Evolutionary conservation across 1,140 invertebrate species (phyloP).

Genomic region (Contarinia nasturtii): DNA sequence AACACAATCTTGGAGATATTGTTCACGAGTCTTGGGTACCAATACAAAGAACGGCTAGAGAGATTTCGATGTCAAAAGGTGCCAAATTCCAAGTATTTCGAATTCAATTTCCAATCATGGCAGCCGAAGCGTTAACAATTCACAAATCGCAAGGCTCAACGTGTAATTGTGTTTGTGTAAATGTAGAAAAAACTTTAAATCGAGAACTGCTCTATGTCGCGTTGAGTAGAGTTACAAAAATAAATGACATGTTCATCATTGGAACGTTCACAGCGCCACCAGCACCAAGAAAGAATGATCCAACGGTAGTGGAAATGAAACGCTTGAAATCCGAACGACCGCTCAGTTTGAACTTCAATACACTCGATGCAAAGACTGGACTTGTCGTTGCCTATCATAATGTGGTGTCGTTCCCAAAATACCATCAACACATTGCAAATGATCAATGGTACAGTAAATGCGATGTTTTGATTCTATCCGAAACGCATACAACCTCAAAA

Average conservation of each 20-base stretch:
- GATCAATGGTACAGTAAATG: no score
- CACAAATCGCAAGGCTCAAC: conserved; percentile 5
- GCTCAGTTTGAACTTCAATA: no score
- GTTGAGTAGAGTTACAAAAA: not conserved
- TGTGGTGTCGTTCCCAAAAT: no score
- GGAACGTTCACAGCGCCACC: conserved; percentile 1
- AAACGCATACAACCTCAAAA: no score
- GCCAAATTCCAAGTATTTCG: not conserved
- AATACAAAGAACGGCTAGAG: not conserved
- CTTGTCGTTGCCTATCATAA: no score
- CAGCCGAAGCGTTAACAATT: conserved; percentile 5
- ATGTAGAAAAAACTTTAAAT: not conserved
- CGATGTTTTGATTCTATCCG: no score
- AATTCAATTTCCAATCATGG: conserved; percentile 4
- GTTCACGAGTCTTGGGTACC: conserved; percentile 1
- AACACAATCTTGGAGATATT: not conserved
- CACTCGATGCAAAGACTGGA: no score
- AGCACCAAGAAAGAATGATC: not conserved
- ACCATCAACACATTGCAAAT: no score
- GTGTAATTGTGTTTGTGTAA: not conserved
- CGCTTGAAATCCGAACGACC: no score
- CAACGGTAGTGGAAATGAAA: not conserved
- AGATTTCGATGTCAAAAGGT: not conserved
- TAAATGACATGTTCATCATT: not conserved
- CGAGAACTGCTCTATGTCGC: not conserved